Conservation (phyloP, 2,113 vertebrate genomes). For the Azemiops feae region DNA sequence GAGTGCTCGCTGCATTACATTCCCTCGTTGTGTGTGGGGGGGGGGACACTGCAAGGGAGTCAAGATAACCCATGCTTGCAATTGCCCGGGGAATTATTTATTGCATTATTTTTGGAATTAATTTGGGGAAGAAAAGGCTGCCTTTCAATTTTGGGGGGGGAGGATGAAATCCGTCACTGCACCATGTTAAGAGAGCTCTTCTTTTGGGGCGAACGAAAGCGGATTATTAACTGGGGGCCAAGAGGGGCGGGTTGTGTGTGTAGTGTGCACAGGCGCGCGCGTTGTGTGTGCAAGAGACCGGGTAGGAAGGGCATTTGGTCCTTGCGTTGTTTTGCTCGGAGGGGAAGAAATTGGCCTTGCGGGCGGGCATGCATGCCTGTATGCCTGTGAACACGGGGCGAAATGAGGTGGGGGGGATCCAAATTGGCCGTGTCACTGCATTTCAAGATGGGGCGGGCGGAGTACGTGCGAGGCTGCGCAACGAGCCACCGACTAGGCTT, state of each 20-base stretch:
- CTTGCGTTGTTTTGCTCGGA: neutral
- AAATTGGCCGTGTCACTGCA: neutral
- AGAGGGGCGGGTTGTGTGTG: neutral
- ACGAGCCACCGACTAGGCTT: neutral
- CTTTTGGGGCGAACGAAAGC: neutral
- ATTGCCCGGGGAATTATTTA: neutral
- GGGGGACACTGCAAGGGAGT: neutral
- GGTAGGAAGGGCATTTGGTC: neutral
- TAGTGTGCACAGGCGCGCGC: neutral
- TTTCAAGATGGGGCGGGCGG: neutral
- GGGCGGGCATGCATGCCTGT: too few relatives aligned
- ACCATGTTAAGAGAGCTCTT: neutral
- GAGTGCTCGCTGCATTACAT: neutral
- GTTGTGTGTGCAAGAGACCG: neutral
- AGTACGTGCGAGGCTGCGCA: neutral
- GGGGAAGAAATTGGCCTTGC: neutral
- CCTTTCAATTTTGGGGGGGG: neutral
- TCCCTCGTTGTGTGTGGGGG: neutral
- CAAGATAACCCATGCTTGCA: neutral
- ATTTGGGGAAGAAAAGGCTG: too few relatives aligned
- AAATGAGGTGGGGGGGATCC: accelerated
- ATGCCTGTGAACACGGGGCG: neutral
- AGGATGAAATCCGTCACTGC: neutral
- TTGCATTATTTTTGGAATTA: neutral
- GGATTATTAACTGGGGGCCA: neutral